Conservation (phyloP, 2,113 vertebrate genomes). For the Zosterops hypoxanthus region DNA sequence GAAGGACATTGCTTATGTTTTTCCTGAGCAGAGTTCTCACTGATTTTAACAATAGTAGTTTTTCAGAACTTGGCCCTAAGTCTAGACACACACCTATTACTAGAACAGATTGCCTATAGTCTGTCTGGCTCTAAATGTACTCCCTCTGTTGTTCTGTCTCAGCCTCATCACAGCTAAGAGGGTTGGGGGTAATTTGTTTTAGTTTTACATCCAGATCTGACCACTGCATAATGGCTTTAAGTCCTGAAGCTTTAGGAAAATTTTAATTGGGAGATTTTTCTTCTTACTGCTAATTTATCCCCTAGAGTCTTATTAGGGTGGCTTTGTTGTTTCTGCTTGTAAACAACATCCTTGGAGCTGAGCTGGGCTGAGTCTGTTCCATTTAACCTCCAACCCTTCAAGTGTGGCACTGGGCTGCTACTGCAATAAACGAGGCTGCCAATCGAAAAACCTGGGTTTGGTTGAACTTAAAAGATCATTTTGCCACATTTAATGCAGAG, state of each 20-base stretch:
- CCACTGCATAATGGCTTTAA: constrained; percentile 40
- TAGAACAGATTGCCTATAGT: background rate
- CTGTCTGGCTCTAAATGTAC: background rate
- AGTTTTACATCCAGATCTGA: background rate
- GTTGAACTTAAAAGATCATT: background rate
- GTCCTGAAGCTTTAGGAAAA: constrained; percentile 50
- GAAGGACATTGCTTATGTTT: background rate
- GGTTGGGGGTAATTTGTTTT: background rate
- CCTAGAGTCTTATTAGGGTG: constrained; percentile 66
- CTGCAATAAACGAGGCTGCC: background rate
- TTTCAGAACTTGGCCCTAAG: background rate
- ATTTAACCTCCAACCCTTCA: constrained; percentile 47
- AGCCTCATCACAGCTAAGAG: background rate
- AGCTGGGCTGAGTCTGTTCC: background rate
- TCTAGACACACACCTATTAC: constrained; percentile 30
- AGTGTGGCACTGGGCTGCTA: background rate
- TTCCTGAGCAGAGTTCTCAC: background rate
- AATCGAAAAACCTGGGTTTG: background rate
- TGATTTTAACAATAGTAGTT: background rate
- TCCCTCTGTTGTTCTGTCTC: background rate
- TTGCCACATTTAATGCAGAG: background rate
- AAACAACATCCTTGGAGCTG: constrained; percentile 40
- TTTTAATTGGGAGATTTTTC: constrained; percentile 72
- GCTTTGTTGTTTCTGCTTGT: constrained; percentile 60
- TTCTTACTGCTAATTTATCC: constrained; percentile 62